A percentile compares a stretch with the other conserved stretches of the same genome.
phyloP scores from a whole-genome alignment of 2,113 vertebrate genomes.

The Salvelinus sp. region DNA sequence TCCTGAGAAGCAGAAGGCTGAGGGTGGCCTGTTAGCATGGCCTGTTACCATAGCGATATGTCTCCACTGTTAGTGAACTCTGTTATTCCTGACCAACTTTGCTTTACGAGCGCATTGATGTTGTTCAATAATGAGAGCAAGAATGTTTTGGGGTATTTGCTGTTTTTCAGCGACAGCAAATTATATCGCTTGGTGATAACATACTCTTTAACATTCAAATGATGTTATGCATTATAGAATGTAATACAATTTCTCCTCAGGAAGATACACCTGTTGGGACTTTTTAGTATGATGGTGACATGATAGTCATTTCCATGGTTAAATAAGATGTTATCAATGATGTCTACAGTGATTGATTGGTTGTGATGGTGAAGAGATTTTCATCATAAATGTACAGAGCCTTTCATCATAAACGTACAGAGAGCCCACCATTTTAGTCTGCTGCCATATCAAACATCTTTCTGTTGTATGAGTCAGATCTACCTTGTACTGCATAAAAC shows the following conservation, averaged over 20 bases:
- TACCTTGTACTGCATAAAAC: not conserved
- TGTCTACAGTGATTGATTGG: not conserved
- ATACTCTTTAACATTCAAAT: constrained; percentile 47
- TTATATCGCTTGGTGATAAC: constrained; percentile 40
- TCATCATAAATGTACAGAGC: too few relatives aligned
- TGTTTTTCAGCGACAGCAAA: constrained; percentile 24
- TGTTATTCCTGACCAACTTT: constrained; percentile 18
- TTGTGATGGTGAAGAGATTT: not conserved
- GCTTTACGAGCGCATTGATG: constrained; percentile 1
- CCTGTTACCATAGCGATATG: constrained; percentile 73
- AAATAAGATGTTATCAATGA: not conserved
- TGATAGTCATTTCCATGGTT: not conserved
- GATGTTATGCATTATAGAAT: constrained; percentile 22
- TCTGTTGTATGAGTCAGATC: not conserved
- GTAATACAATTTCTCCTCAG: not conserved
- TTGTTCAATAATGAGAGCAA: constrained; percentile 28
- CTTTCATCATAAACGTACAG: not conserved
- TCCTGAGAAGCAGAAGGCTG: constrained; percentile 34
- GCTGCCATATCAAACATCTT: not conserved
- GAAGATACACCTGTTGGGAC: not conserved
- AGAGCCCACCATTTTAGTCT: not conserved
- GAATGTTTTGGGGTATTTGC: constrained; percentile 8
- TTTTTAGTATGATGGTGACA: not conserved
- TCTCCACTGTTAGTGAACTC: constrained; percentile 36
- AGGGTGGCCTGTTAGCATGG: constrained; percentile 63